Evolutionary conservation across 2,888 invertebrate species (phyloP), one percentile per base, ranked within the genome.

Genomic region (Ceratothoa steindachneri): DNA sequence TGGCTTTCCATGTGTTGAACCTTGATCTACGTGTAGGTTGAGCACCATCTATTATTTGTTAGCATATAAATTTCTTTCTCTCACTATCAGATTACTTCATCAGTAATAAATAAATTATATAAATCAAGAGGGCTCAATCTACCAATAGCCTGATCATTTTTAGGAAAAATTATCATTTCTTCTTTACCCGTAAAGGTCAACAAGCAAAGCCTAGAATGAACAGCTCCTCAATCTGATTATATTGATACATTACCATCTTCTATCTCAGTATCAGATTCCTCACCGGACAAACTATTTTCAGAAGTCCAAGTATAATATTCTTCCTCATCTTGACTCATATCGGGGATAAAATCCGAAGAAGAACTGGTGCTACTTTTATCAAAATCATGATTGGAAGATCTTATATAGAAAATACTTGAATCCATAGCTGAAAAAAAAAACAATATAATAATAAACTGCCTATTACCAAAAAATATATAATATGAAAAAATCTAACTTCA

Each of bases 41-140:
- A 53, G 1, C 55, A 24, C 22, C 69, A 30, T 41, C 55, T 29
- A 66, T 67, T 41, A n/a, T 12, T 69, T 74, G 67, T 70, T 22
- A 28, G 70, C 74, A 70, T 66, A 74, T 41, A 28, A 31, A 53
- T 74, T 70, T 24, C 66, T 74, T 70, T 69, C 67, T 24, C 12
- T 22, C 30, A 69, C 66, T 41, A 41, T 41, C 65, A 69, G 30
- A 52, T 74, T 51, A 51, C 51, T 30, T 65, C 69, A 65, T 74
- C 55, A 24, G 53, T 41, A 51, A 74, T 52, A 51, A 70, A 70
- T 3, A 74, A 30, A 28, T 30, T 60, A 65, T 64, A 70, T 60
- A 70, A n/a, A 27, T 69, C 70, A 74, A 70, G 65, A n/a, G 70
- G 74, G 3, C 52, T 28, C 24, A 3, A 15, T 9, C 28, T 69